Evolutionary conservation across 2,113 vertebrate genomes (phyloP), one percentile per base, ranked within the genome.

Genomic region (Stegostoma tigrinum): DNA sequence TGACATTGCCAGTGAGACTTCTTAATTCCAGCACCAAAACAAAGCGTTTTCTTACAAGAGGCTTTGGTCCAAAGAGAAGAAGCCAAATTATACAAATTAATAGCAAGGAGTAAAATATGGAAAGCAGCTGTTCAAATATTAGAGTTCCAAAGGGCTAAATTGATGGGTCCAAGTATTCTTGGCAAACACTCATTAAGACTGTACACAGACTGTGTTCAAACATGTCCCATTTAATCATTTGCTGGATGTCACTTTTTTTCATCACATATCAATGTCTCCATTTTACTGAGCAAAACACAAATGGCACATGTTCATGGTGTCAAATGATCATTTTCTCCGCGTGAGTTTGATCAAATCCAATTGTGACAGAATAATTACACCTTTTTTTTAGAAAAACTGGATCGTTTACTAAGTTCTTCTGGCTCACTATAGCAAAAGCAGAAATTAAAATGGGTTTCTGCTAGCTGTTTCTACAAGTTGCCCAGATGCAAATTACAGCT

Each of bases 31-130:
- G 55, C 23, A 61, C 87, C 87, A 90, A 48, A 61, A 34, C 87
- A 61, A 30, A 30, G 87, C 30, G 34, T 90, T 90, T 90, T 61
- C 55, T 90, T 90, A 61, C 87, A 90, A 30, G 15, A 61, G 87
- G 48, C 52, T 34, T 34, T 61, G 24, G 87, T 90, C 87, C 87
- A 90, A 90, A 90, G 48, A 15, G 27, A 61, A 61, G 52, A 61
- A 61, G 87, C 52, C 87, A 90, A 90, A 90, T 55, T 90, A 55
- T 90, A 90, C 87, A 90, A 90, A 52, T 90, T 90, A 90, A 61
- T 52, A 30, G 87, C 52, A 90, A 90, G 87, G 52, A 15, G 34
- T 61, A n/a, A 90, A 34, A 90, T 90, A 90, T 90, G n/a, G 52
- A 90, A 90, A 61, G 24, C 87, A 90, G 87, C 87, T 90, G 87